These are phyloP conservation scores for Zoanthus gigantus DNA, from an alignment of 92 coral and sea anemone species.

Conservation along the genomic window DNA sequence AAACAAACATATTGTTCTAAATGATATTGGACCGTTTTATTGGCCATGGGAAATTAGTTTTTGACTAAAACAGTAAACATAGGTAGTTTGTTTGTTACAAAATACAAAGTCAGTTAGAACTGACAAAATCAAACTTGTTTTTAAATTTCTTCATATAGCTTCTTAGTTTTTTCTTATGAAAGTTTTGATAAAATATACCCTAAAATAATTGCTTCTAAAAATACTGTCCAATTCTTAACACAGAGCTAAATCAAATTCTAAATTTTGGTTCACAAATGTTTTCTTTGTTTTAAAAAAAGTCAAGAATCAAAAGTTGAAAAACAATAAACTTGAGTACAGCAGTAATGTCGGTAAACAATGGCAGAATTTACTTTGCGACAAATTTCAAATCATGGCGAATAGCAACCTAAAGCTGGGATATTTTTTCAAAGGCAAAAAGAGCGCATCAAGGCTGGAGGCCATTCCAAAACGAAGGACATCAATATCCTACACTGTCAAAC, in stretches of 20 bases:
- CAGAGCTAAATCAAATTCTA: not conserved
- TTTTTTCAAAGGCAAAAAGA: constrained; percentile 72
- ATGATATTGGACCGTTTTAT: too few species aligned
- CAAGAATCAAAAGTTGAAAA: not conserved
- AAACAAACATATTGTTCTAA: too few species aligned
- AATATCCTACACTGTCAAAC: constrained; percentile 62
- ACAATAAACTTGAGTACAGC: not conserved
- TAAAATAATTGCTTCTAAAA: too few species aligned
- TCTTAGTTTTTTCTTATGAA: too few species aligned
- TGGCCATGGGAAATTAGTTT: too few species aligned
- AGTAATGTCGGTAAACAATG: not conserved
- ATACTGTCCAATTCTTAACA: too few species aligned
- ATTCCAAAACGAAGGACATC: constrained; percentile 58
- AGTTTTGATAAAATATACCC: too few species aligned
- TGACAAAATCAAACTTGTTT: too few species aligned
- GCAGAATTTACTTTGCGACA: constrained; percentile 29
- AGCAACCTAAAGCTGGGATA: constrained; percentile 48
- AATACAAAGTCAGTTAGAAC: too few species aligned
- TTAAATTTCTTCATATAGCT: too few species aligned
- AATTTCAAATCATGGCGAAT: constrained; percentile 31
- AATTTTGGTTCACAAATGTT: not conserved
- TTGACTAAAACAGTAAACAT: too few species aligned
- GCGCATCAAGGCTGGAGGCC: constrained; percentile 18
- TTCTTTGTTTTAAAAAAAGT: not conserved
- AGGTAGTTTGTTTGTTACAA: too few species aligned